Conservation (phyloP, 2,888 invertebrate species). For the Dastarcus helophoroides region DNA sequence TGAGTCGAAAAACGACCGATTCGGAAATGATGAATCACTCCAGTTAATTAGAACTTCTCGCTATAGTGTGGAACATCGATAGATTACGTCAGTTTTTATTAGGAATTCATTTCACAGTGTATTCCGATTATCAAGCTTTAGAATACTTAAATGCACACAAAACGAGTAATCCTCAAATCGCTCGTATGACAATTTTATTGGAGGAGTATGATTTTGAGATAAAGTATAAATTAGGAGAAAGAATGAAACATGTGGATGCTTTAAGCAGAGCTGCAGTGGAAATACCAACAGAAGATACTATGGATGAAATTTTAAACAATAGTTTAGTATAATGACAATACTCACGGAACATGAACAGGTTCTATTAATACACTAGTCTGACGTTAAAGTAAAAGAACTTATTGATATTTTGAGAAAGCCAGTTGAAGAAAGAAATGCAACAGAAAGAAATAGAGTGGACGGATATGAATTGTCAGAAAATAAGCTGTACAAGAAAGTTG, state of each 20-base stretch:
- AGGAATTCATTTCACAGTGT: constrained; percentile 18
- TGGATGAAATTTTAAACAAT: neutral
- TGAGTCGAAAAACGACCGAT: constrained; percentile 18
- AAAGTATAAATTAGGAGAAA: constrained; percentile 14
- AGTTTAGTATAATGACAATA: constrained; percentile 1
- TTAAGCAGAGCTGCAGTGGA: constrained; percentile 16
- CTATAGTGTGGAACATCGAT: constrained; percentile 19
- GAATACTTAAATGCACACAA: constrained; percentile 17
- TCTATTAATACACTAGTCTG: constrained; percentile 10
- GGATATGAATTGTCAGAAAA: constrained; percentile 11
- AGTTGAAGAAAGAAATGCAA: constrained; percentile 6
- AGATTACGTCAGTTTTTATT: constrained; percentile 18
- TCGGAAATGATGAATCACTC: constrained; percentile 19
- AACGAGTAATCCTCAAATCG: constrained; percentile 19
- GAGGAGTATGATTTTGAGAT: constrained; percentile 20
- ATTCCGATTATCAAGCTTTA: constrained; percentile 22
- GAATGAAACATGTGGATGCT: constrained; percentile 18
- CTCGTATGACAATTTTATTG: constrained; percentile 15
- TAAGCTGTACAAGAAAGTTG: constrained; percentile 7
- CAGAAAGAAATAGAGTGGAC: constrained; percentile 9
- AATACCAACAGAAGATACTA: constrained; percentile 6
- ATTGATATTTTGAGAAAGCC: constrained; percentile 10
- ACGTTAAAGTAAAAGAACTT: constrained; percentile 9
- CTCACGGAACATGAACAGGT: too few species aligned
- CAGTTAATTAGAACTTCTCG: constrained; percentile 19